A percentile compares a stretch with the other conserved stretches of the same genome.
Conservation (phyloP, 2,888 invertebrate species). For the Papilio elwesi region DNA sequence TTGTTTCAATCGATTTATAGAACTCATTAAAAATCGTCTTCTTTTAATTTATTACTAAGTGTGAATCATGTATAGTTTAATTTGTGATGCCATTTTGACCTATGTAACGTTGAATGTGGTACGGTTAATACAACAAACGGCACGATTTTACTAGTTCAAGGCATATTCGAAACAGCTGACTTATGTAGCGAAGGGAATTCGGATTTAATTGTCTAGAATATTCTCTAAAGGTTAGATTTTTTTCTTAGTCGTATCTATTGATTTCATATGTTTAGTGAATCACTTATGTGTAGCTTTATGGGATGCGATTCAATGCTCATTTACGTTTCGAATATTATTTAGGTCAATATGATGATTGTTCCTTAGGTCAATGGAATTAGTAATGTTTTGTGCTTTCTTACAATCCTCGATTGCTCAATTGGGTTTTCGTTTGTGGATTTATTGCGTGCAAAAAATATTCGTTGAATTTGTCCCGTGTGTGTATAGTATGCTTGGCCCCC, state of each 20-base stretch:
- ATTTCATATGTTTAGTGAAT: constrained; percentile 10
- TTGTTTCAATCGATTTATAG: constrained; percentile 4
- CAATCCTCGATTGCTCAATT: too few species aligned
- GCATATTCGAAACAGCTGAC: constrained; percentile 31
- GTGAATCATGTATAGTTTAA: constrained; percentile 25
- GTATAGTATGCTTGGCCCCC: too few species aligned
- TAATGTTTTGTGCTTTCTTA: neutral
- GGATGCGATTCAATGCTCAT: neutral
- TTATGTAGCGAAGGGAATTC: neutral
- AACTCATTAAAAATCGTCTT: constrained; percentile 17
- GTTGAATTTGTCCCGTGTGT: too few species aligned
- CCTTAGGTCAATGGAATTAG: neutral
- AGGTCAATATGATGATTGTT: neutral
- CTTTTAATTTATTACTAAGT: constrained; percentile 19
- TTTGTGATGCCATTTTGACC: constrained; percentile 32
- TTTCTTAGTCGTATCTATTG: neutral
- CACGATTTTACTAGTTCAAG: constrained; percentile 16
- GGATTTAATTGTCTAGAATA: constrained; percentile 3
- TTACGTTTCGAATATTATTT: neutral
- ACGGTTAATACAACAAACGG: constrained; percentile 13
- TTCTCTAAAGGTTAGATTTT: neutral
- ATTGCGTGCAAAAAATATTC: too few species aligned
- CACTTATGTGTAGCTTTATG: neutral
- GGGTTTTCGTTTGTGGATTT: too few species aligned
- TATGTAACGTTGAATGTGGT: constrained; percentile 26